Base-by-base conservation (phyloP, 2,888 invertebrate species). In the Cotesia congregata region DNA sequence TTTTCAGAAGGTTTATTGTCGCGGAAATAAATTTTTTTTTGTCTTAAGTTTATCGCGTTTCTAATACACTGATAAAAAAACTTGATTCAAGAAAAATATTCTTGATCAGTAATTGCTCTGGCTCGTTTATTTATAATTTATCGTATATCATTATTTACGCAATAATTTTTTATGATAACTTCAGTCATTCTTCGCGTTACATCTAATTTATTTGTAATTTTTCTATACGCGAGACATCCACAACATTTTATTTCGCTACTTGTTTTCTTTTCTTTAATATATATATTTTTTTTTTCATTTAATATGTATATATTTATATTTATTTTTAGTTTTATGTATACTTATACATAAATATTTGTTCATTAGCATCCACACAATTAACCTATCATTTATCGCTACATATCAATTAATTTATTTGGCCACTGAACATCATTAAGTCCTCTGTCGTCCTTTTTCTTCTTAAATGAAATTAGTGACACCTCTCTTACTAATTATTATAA, bases 341-440 rank as follows among this genome's bases (percentile, higher is more conserved):
- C 17, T 67, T 67, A 67, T 30, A 6, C n/a, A 6, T 30, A 30
- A 30, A 64, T 67, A 30, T 30, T 68, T 50, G 61, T 72, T 70
- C 68, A 69, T 78, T 77, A 72, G 17, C 70, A 73, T 77, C 70
- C 80, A 79, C 77, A 73, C 65, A 73, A 80, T 77, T 39, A 70
- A 81, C 79, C 78, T 85, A 81, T 82, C 81, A 86, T 86, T 85
- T 81, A 81, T 83, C 70, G 83, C 85, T 87, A 88, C 86, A 84
- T 80, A 86, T 87, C 84, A 86, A 85, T 87, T 87, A 87, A 85
- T 86, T 88, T 87, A 88, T 88, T 88, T 88, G 88, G 88, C 88
- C 88, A 88, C 88, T 88, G 86, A 87, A 88, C 87, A 87, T 87
- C 50, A 50, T 88, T 73, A 85, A 86, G 83, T 84, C 82, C 82